Evolutionary conservation across 2,888 invertebrate species (phyloP).

Genomic region (Lacanobia oleracea): DNA sequence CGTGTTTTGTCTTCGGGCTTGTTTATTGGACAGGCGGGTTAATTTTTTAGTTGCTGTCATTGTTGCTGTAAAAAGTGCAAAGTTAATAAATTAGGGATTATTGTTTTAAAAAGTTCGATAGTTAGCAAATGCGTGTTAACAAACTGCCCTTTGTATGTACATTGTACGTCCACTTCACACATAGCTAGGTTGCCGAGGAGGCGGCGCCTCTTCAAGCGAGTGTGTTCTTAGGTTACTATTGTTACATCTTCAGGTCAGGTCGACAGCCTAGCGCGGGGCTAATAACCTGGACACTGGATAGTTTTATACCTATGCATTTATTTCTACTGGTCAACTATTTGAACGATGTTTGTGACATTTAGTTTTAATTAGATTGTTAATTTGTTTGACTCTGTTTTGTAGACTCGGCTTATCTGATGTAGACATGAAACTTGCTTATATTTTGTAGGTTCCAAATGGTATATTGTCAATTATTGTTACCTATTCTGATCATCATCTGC

Average conservation of each 20-base stretch:
- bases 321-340: conserved; percentile 16
- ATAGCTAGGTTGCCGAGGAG: conserved; percentile 35
- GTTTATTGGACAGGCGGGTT: conserved; percentile 60
- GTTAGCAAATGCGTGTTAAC: conserved; percentile 47
- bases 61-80: conserved; percentile 30
- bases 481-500: too few species aligned
- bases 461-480: neutral
- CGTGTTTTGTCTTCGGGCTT: conserved; percentile 59
- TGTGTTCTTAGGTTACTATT: conserved; percentile 59
- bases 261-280: conserved; percentile 50
- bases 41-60: conserved; percentile 57
- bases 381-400: neutral
- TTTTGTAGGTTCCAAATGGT: neutral
- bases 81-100: conserved; percentile 63
- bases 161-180: too few species aligned
- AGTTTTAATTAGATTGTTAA: neutral
- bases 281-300: conserved; percentile 49
- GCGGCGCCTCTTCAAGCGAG: conserved; percentile 45
- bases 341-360: conserved; percentile 8
- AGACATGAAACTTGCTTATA: neutral
- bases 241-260: conserved; percentile 58
- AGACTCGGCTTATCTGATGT: conserved; percentile 11
- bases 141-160: conserved; percentile 45
- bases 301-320: conserved; percentile 27
- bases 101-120: conserved; percentile 61